These are phyloP conservation scores for Pachliopta kotzebuea DNA, from an alignment of 2,888 invertebrate genomes.

Conservation along the genomic window DNA sequence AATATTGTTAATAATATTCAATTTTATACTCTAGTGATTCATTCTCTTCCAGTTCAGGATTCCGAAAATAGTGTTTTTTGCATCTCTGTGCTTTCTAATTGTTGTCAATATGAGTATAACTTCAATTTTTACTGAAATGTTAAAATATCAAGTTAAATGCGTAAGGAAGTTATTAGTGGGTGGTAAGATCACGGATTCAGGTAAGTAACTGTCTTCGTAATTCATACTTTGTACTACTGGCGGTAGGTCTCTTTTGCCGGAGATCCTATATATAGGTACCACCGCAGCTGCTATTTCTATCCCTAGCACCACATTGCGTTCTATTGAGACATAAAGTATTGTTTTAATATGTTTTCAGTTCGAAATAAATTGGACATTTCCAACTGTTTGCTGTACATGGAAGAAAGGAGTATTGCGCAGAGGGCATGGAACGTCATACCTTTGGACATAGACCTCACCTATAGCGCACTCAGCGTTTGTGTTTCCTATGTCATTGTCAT, in stretches of 20 bases:
- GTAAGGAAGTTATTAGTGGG: background rate
- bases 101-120: background rate
- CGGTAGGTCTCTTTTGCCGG: too few species aligned
- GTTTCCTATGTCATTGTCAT: slow-evolving; percentile 8
- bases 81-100: background rate
- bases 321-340: too few species aligned
- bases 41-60: background rate
- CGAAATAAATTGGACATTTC: background rate
- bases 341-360: background rate
- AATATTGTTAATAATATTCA: too few species aligned
- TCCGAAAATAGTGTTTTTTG: background rate
- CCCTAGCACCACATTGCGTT: too few species aligned
- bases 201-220: background rate
- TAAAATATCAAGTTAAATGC: slow-evolving; percentile 6
- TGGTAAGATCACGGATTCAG: background rate
- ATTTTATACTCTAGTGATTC: background rate
- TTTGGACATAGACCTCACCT: background rate
- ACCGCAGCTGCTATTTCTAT: too few species aligned
- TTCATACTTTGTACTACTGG: too few species aligned
- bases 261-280: too few species aligned
- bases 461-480: background rate
- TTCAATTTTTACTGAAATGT: background rate
- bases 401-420: background rate
- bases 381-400: background rate
- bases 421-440: slow-evolving; percentile 1